Evolutionary conservation across 2,113 vertebrate genomes (phyloP).

Genomic region (Hystrix brachyura): DNA sequence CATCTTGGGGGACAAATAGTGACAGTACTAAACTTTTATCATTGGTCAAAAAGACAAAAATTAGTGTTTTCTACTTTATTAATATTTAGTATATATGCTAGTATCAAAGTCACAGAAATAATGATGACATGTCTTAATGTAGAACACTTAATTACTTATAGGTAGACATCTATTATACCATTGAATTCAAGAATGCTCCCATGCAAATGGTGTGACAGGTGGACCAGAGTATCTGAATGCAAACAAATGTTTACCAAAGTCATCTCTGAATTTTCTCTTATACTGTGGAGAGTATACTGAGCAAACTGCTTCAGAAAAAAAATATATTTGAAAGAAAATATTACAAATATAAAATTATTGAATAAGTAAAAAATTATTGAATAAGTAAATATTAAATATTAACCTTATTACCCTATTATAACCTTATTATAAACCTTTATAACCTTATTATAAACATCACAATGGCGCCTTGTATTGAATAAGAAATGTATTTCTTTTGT

Average conservation of each 20-base stretch:
- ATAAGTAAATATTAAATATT: not conserved
- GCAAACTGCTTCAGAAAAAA: not conserved
- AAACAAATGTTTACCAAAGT: not conserved
- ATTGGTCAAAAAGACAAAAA: not conserved
- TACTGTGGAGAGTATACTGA: fast-evolving
- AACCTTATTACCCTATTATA: not conserved
- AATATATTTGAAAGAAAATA: not conserved
- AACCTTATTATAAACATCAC: not conserved
- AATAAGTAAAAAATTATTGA: not conserved
- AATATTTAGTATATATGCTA: not conserved
- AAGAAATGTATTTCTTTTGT: not conserved
- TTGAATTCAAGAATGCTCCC: not conserved
- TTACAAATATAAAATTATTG: not conserved
- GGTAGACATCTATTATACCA: not conserved
- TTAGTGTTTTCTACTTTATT: not conserved
- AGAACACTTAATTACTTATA: not conserved
- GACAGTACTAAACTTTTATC: not conserved
- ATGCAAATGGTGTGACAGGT: not conserved
- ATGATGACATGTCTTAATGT: not conserved
- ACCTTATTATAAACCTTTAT: too few species aligned
- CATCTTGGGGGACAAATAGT: not conserved
- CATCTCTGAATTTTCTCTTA: not conserved
- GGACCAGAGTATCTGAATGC: not conserved
- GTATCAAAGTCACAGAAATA: not conserved
- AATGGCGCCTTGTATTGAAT: not conserved